phyloP scores from a whole-genome alignment of 2,113 vertebrate genomes.

The Oryctolagus cuniculus region DNA sequence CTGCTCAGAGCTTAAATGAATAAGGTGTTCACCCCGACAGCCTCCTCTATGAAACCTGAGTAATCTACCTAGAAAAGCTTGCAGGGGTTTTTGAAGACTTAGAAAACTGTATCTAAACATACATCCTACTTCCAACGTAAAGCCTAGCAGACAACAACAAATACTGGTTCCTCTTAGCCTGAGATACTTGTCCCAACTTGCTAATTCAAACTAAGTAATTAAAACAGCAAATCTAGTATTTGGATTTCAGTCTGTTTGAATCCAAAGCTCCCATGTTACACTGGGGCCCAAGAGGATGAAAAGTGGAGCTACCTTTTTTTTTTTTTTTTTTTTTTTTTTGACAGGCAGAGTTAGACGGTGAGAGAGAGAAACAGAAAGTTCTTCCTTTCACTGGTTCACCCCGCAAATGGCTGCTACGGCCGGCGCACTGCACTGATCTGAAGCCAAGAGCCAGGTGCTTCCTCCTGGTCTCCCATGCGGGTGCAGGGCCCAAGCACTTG shows the following conservation, averaged over 20 bases:
- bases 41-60: not conserved
- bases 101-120: constrained; percentile 7
- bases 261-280: not conserved
- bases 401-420: no score
- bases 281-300: not conserved
- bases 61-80: not conserved
- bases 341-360: no score
- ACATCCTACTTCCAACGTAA: not conserved
- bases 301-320: not conserved
- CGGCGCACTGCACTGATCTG: no score
- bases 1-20: not conserved
- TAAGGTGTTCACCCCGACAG: not conserved
- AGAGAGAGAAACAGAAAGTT: no score
- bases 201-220: not conserved
- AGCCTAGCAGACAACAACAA: not conserved
- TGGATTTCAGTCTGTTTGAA: not conserved
- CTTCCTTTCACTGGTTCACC: no score
- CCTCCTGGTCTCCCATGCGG: no score
- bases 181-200: not conserved
- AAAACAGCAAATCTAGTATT: not conserved
- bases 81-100: not conserved
- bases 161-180: not conserved
- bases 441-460: no score
- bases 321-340: no score
- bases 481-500: no score